Percentiles rank a stretch among this genome's conserved stretches.
phyloP scores from a whole-genome alignment of 2,888 invertebrate genomes.

The Clitarchus hookeri region DNA sequence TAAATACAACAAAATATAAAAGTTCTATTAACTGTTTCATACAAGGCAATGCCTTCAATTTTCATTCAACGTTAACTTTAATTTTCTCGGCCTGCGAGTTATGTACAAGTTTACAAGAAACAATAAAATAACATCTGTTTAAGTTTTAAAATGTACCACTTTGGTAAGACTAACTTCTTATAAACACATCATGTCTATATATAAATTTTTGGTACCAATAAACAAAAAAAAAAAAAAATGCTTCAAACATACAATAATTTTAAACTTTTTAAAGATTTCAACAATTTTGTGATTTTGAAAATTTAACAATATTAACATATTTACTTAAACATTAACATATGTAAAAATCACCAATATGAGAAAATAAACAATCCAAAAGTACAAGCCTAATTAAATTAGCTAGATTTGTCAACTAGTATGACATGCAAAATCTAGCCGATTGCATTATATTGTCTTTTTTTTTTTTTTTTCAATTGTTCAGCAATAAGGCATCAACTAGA shows the following conservation, averaged over 20 bases:
- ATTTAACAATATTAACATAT: not conserved
- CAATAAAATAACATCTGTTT: not conserved
- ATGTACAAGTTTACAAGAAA: not conserved
- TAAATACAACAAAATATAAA: constrained; percentile 3
- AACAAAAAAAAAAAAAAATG: not conserved
- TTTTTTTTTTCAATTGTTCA: not conserved
- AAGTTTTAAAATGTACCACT: constrained; percentile 7
- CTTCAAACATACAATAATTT: not conserved
- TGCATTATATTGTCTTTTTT: not conserved
- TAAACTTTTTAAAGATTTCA: not conserved
- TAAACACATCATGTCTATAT: constrained; percentile 18
- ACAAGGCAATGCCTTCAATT: not conserved
- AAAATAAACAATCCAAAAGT: too few species aligned
- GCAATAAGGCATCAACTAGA: not conserved
- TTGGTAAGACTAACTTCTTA: constrained; percentile 9
- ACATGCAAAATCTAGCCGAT: not conserved
- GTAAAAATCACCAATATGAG: too few species aligned
- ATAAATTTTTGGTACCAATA: constrained; percentile 21
- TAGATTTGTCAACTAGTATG: not conserved
- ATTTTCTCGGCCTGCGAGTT: constrained; percentile 10
- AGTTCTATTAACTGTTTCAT: not conserved
- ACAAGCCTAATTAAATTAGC: too few species aligned
- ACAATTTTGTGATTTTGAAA: not conserved
- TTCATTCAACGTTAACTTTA: not conserved
- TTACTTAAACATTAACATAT: too few species aligned